A percentile compares a stretch with the other conserved stretches of the same genome.
phyloP scores from a whole-genome alignment of 1,140 invertebrate species.

The Drosophila novamexicana region DNA sequence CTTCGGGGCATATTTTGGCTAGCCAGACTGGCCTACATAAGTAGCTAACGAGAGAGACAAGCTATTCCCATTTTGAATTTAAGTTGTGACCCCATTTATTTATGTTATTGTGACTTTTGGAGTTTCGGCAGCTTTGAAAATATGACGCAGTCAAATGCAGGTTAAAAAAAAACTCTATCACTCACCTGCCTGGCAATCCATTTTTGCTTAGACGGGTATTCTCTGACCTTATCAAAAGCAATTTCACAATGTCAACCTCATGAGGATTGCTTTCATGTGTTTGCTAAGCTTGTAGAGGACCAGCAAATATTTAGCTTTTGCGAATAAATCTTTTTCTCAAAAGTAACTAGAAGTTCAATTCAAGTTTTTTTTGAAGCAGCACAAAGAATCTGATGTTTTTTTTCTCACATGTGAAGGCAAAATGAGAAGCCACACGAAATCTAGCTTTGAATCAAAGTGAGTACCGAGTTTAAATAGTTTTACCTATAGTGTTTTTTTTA shows the following conservation, averaged over 20 bases:
- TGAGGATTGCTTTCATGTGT: background rate
- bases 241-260: no score
- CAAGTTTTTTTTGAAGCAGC: background rate
- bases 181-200: background rate
- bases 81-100: background rate
- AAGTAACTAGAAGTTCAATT: constrained; percentile 2
- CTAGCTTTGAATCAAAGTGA: no score
- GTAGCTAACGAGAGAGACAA: background rate
- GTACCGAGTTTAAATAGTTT: no score
- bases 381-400: no score
- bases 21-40: constrained; percentile 6
- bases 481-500: no score
- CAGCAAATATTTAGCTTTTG: background rate
- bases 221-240: background rate
- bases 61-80: background rate
- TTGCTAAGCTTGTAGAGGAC: background rate
- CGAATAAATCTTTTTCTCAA: background rate
- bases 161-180: background rate
- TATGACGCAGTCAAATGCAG: background rate
- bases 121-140: background rate
- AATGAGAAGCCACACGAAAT: no score
- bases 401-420: no score
- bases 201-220: background rate
- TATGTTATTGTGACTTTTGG: background rate
- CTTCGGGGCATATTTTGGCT: background rate